These are phyloP conservation scores for Pimpla rufipes DNA, from an alignment of 2,888 invertebrate genomes.

Conservation along the genomic window DNA sequence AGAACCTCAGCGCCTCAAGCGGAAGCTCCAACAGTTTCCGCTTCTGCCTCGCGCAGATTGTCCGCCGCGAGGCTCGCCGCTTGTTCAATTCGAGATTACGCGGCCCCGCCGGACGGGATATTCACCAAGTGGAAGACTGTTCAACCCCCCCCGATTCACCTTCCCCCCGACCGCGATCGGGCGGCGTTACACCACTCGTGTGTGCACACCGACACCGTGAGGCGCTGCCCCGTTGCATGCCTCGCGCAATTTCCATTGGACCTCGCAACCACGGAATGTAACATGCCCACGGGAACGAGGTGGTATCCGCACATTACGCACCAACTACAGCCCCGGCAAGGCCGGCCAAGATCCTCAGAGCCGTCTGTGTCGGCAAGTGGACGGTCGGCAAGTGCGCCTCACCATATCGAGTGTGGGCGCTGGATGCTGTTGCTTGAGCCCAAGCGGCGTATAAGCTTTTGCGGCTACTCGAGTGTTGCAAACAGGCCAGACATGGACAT, in stretches of 20 bases:
- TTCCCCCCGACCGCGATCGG: neutral
- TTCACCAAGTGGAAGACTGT: constrained; percentile 22
- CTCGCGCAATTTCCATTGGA: constrained; percentile 59
- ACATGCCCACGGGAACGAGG: constrained; percentile 42
- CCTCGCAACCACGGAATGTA: constrained; percentile 60
- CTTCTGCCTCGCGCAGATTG: neutral
- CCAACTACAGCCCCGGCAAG: constrained; percentile 23
- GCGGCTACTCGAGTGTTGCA: constrained; percentile 40
- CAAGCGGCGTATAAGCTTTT: constrained; percentile 52
- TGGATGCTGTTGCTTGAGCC: constrained; percentile 36
- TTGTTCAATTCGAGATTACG: constrained; percentile 54
- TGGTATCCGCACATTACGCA: constrained; percentile 44
- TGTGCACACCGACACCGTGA: constrained; percentile 8
- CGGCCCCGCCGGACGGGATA: constrained; percentile 16
- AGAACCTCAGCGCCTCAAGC: neutral
- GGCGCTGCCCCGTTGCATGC: constrained; percentile 27
- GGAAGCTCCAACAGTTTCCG: neutral
- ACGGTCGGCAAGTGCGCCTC: no score
- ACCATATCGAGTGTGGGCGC: constrained; percentile 20
- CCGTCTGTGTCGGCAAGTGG: no score
- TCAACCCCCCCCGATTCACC: constrained; percentile 5
- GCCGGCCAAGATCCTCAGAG: constrained; percentile 3
- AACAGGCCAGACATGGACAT: constrained; percentile 10
- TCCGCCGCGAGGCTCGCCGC: neutral
- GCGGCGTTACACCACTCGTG: neutral